Evolutionary conservation across 2,888 invertebrate species (phyloP).

Genomic region (Rhamnusium bicolor): DNA sequence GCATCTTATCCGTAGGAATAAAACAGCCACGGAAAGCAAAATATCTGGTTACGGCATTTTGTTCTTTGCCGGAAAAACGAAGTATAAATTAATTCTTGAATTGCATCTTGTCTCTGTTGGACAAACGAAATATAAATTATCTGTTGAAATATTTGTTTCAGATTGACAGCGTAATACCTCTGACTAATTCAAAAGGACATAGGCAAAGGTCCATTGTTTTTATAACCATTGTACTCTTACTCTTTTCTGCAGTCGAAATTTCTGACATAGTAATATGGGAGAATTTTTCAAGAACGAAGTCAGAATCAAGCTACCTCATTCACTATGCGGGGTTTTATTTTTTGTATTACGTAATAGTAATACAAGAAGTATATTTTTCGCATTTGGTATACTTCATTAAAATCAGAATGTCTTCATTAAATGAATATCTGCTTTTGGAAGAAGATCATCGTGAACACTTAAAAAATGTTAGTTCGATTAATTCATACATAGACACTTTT

Average conservation of each 20-base stretch:
- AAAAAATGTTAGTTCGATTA: not conserved
- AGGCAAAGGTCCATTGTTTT: slow-evolving; percentile 34
- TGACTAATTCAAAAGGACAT: slow-evolving; percentile 13
- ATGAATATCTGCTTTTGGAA: slow-evolving; percentile 24
- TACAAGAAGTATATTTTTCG: slow-evolving; percentile 76
- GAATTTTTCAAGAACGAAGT: not conserved
- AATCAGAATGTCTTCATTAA: slow-evolving; percentile 68
- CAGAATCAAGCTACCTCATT: not conserved
- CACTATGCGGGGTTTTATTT: slow-evolving; percentile 74
- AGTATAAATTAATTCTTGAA: no score
- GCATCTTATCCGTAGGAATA: no score
- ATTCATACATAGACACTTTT: slow-evolving; percentile 17
- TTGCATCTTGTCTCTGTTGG: no score
- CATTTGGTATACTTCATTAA: slow-evolving; percentile 74
- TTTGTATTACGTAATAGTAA: slow-evolving; percentile 75
- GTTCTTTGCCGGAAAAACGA: no score
- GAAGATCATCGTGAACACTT: not conserved
- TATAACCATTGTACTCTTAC: slow-evolving; percentile 30
- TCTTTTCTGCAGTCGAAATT: slow-evolving; percentile 31
- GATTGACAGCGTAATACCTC: slow-evolving; percentile 40
- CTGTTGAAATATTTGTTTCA: slow-evolving; percentile 28
- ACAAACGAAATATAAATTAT: no score
- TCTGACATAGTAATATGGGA: slow-evolving; percentile 41
- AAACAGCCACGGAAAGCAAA: no score
- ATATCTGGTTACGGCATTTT: no score